Conservation (phyloP, 1,140 invertebrate species). For the Conus ventricosus region DNA sequence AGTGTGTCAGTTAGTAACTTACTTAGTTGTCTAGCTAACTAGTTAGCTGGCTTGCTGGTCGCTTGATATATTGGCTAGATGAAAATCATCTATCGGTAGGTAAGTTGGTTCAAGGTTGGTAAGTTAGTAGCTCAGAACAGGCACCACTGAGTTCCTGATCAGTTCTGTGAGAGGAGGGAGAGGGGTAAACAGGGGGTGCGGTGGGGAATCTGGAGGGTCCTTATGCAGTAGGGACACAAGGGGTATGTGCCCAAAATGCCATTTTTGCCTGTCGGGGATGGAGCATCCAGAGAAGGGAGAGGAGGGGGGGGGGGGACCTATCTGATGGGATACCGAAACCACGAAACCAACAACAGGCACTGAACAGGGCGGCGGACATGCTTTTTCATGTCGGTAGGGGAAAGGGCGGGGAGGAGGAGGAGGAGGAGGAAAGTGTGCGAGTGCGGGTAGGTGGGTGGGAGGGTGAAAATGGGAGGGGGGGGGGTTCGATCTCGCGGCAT, state of each 20-base stretch:
- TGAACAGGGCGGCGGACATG: no score
- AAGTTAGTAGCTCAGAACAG: no score
- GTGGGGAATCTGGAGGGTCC: neutral
- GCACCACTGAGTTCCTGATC: neutral
- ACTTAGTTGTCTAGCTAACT: no score
- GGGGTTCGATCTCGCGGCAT: no score
- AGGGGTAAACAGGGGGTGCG: neutral
- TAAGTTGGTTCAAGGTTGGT: no score
- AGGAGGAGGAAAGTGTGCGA: neutral
- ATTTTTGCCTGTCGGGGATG: neutral
- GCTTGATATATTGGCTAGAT: no score
- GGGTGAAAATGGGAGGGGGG: neutral
- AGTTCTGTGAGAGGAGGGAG: neutral
- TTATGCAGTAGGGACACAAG: neutral
- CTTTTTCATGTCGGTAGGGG: no score
- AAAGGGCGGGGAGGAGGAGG: neutral
- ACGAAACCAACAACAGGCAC: no score
- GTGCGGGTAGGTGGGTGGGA: neutral
- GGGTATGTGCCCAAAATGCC: neutral
- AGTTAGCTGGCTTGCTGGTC: no score
- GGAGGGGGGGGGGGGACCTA: neutral
- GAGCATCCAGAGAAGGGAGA: neutral
- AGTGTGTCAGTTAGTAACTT: no score
- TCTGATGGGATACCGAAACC: no score
- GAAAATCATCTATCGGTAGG: no score